Conservation (phyloP, 2,113 vertebrate genomes). For the Ageneiosus marmoratus region DNA sequence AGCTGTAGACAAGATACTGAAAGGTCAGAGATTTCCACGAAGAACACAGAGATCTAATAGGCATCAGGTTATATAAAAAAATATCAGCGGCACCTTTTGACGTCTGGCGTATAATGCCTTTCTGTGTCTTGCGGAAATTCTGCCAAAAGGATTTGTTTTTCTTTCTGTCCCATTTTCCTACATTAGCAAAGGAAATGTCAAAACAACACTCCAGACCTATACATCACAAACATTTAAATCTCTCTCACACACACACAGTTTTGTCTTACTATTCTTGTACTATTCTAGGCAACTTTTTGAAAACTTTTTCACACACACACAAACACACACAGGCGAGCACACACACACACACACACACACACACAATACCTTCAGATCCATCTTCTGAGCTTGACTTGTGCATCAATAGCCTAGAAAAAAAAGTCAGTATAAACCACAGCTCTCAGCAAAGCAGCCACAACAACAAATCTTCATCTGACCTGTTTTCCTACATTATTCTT, state of each 20-base stretch:
- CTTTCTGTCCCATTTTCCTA: conserved; percentile 91
- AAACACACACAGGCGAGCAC: too few relatives aligned
- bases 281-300: not conserved
- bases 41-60: not conserved
- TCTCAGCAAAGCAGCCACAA: not conserved
- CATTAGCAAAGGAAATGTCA: conserved; percentile 1
- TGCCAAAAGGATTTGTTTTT: conserved; percentile 97
- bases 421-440: conserved; percentile 26
- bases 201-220: not conserved
- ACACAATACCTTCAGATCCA: conserved; percentile 79
- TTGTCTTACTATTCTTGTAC: too few relatives aligned
- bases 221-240: not conserved
- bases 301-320: not conserved
- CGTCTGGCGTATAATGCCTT: conserved; percentile 80
- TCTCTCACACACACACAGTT: not conserved
- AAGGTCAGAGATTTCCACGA: not conserved
- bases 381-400: conserved; percentile 93
- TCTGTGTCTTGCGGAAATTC: conserved; percentile 91
- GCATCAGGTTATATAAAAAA: not conserved
- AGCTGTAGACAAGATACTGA: conserved; percentile 68
- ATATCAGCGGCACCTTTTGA: conserved; percentile 81
- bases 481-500: conserved; percentile 62
- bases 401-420: conserved; percentile 81
- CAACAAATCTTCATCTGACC: conserved; percentile 53
- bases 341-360: not conserved